phyloP scores from a whole-genome alignment of 2,797 vertebrate species.

The Thaleichthys pacificus region DNA sequence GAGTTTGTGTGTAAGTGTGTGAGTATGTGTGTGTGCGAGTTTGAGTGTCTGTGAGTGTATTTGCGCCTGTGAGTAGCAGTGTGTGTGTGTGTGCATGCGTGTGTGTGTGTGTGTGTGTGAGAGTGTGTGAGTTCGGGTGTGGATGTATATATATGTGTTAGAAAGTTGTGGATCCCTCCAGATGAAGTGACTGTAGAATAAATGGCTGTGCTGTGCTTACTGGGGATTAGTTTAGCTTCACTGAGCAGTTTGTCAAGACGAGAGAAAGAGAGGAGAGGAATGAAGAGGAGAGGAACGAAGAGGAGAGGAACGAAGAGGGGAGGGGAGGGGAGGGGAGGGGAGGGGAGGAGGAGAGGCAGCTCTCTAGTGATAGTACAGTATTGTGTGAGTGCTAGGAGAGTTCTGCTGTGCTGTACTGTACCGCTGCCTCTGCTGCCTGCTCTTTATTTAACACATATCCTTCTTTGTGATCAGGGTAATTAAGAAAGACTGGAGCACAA shows the following conservation, averaged over 20 bases:
- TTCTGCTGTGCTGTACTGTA: too few species aligned
- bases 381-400: too few species aligned
- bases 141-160: neutral
- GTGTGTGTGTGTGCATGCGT: too few species aligned
- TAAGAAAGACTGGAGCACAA: slow-evolving; percentile 21
- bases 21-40: too few species aligned
- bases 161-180: slow-evolving; percentile 64
- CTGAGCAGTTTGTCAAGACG: slow-evolving; percentile 72
- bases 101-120: too few species aligned
- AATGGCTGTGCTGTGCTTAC: slow-evolving; percentile 64
- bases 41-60: too few species aligned
- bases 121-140: too few species aligned
- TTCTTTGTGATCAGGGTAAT: slow-evolving; percentile 44
- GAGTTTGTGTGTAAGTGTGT: too few species aligned
- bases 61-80: too few species aligned
- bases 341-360: neutral
- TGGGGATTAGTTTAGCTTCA: slow-evolving; percentile 73
- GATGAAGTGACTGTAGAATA: slow-evolving; percentile 76
- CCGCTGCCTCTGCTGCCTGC: too few species aligned
- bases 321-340: slow-evolving; percentile 46
- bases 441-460: slow-evolving; percentile 18
- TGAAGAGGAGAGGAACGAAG: slow-evolving; percentile 23
- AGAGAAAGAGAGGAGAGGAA: slow-evolving; percentile 49
- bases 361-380: too few species aligned
- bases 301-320: slow-evolving; percentile 48